Base-by-base conservation (phyloP, 2,888 invertebrate species). In the Lepetodrilus schrolli region DNA sequence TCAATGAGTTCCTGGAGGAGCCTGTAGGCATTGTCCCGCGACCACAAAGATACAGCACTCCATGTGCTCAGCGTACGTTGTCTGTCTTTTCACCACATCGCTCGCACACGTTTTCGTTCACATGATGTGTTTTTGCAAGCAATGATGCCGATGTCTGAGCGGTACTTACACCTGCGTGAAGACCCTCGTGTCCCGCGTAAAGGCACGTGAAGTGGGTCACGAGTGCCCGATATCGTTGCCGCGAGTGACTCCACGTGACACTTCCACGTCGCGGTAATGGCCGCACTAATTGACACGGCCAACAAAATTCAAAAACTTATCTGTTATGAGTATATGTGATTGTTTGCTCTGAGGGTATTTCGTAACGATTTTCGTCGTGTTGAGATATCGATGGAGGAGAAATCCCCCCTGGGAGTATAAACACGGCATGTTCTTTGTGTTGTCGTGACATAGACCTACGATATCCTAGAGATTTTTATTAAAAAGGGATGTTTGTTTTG, bases 11-110 rank as follows among this genome's bases (percentile, higher is more conserved):
- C 58, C 58, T 58, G 13, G 34, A 70, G 37, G 36, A n/a, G 49
- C 8, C 30, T 70, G 70, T 38, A 34, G 21, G 49, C 70, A 50
- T 70, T 70, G 70, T 70, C 36, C 26, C 34, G 21, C 8, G 21
- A 50, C 49, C 50, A 37, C 50, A 70, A 70, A 50, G 49, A 49
- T 70, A 70, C 49, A 70, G 37, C 49, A 37, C 70, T 70, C 38
- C 17, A 50, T 21, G 34, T 20, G 70, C 21, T 70, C 49, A 37
- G 30, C 26, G 37, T 37, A 43, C 38, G 43, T 70, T 50, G 37
- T 23, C 26, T 37, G 7, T 37, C 34, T 70, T 70, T 70, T 30
- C 70, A 21, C 21, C 50, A 50, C 23, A 23, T 36, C n/a, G 21
- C 70, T 70, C 50, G 21, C 20, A 37, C 50, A 70, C 50, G 30